phyloP scores from a whole-genome alignment of 2,113 vertebrate species.

The Salvator merianae region DNA sequence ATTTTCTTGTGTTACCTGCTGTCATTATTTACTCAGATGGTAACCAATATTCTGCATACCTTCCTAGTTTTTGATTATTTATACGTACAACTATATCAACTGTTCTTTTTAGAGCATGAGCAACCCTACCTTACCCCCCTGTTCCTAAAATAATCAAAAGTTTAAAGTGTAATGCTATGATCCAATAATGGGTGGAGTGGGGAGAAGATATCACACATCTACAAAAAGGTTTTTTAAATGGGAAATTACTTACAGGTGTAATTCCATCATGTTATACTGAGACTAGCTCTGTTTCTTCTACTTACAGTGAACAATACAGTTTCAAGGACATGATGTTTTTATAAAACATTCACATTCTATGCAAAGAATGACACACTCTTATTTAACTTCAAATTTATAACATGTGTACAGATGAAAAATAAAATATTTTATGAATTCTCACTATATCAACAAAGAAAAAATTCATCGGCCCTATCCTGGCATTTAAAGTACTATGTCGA shows the following conservation, averaged over 20 bases:
- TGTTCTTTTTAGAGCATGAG: not conserved
- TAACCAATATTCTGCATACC: slow-evolving; percentile 22
- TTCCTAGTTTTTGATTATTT: not conserved
- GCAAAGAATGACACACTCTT: not conserved
- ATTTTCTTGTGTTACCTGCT: not conserved
- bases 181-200: slow-evolving; percentile 19
- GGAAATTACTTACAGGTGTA: not conserved
- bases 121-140: slow-evolving; percentile 18
- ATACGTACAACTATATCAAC: not conserved
- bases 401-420: not conserved
- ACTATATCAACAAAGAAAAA: not conserved
- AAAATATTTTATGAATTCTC: not conserved
- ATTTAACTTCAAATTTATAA: not conserved
- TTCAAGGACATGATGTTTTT: not conserved
- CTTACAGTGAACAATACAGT: not conserved
- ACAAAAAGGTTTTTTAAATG: not conserved
- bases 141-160: slow-evolving; percentile 22
- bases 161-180: slow-evolving; percentile 42
- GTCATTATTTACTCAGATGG: slow-evolving; percentile 27
- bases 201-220: slow-evolving; percentile 19
- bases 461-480: not conserved
- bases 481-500: not conserved
- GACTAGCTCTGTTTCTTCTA: not conserved
- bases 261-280: not conserved
- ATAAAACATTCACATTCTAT: not conserved